Conservation (phyloP, 2,113 vertebrate species). For the Mionectes macconnelli region DNA sequence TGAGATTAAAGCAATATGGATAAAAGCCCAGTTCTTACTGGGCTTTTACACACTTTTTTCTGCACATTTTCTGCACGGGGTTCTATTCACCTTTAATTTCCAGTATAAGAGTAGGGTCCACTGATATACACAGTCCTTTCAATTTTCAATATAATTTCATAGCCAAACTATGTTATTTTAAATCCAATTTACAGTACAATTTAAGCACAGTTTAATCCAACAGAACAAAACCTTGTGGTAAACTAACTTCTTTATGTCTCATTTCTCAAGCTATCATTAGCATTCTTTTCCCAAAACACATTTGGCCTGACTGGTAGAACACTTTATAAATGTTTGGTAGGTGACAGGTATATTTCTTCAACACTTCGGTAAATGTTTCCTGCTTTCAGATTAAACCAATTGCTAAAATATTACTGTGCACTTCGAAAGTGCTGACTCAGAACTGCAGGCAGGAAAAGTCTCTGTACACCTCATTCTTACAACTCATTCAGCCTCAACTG, state of each 20-base stretch:
- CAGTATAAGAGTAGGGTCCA: not conserved
- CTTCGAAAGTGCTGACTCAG: not conserved
- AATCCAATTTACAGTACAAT: not conserved
- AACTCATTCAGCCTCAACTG: not conserved
- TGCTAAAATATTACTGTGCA: not conserved
- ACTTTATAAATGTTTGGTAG: not conserved
- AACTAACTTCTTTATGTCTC: not conserved
- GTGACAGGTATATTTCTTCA: not conserved
- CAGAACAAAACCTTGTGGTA: not conserved
- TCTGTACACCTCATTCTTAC: not conserved
- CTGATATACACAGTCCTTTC: not conserved
- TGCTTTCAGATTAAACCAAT: not conserved
- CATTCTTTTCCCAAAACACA: not conserved
- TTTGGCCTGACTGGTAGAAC: not conserved
- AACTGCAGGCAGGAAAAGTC: not conserved
- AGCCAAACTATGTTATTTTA: not conserved
- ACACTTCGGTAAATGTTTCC: not conserved
- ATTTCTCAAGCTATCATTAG: not conserved
- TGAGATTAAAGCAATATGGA: not conserved
- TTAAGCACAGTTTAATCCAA: not conserved
- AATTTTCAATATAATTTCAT: constrained; percentile 4
- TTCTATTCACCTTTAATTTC: not conserved
- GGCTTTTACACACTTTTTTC: too few relatives aligned
- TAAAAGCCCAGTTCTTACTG: not conserved
- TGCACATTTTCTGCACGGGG: not conserved